Percentiles rank a stretch among this genome's conserved stretches.
phyloP scores from a whole-genome alignment of 2,888 invertebrate genomes.

The Prosapia bicincta region DNA sequence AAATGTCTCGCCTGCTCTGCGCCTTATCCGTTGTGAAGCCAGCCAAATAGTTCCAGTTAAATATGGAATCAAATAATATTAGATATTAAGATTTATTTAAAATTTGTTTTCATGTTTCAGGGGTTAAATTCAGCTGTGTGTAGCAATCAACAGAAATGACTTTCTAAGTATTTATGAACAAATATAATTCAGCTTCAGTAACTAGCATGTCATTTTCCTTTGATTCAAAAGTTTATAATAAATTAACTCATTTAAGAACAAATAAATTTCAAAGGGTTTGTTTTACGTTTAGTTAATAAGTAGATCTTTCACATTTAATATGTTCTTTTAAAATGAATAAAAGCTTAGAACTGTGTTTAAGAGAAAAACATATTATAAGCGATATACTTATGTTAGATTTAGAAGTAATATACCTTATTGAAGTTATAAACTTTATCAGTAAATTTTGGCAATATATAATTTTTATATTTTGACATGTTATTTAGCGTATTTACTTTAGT shows the following conservation, averaged over 20 bases:
- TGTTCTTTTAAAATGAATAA: neutral
- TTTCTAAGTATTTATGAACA: neutral
- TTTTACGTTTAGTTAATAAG: neutral
- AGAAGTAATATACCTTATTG: neutral
- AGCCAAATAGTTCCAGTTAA: too few relatives aligned
- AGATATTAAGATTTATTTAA: too few relatives aligned
- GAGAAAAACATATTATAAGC: neutral
- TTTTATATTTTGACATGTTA: neutral
- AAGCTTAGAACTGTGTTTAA: neutral
- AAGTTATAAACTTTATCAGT: neutral
- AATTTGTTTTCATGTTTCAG: too few relatives aligned
- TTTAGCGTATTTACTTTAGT: neutral
- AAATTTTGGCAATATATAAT: neutral
- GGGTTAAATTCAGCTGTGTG: conserved; percentile 77
- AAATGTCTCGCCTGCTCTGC: too few relatives aligned
- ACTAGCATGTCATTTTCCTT: neutral
- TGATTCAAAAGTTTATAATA: neutral
- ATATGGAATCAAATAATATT: too few relatives aligned
- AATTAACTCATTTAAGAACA: neutral
- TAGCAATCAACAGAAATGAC: conserved; percentile 45
- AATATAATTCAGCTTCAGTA: neutral
- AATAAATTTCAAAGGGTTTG: neutral
- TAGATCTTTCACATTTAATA: neutral
- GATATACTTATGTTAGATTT: neutral
- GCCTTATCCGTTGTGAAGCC: too few relatives aligned